Conservation (phyloP, 2,797 vertebrate genomes). For the Sebastes dallii region DNA sequence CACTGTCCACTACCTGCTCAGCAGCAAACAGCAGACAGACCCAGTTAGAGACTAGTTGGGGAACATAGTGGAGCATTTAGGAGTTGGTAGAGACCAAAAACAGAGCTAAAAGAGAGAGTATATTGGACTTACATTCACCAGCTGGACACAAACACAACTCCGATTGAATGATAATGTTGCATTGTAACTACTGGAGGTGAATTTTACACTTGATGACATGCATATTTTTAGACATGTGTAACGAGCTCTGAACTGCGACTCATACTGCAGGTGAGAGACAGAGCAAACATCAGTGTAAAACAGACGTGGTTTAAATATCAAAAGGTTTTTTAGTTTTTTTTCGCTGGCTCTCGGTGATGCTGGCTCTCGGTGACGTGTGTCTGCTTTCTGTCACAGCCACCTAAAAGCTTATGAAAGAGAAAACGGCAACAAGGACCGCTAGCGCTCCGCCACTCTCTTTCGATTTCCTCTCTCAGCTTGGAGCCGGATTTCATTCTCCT, state of each 20-base stretch:
- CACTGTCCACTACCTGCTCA: background rate
- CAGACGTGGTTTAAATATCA: background rate
- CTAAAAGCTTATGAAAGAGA: conserved; percentile 27
- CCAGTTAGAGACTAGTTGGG: background rate
- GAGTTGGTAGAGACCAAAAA: too few species aligned
- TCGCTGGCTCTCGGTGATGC: conserved; percentile 4
- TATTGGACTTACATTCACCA: background rate
- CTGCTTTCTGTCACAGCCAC: conserved; percentile 53
- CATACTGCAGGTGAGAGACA: background rate
- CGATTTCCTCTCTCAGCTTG: background rate
- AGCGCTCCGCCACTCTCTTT: background rate
- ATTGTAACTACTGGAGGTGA: background rate
- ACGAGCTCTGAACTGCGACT: background rate
- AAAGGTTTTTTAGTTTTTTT: conserved; percentile 1
- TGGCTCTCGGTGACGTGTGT: background rate
- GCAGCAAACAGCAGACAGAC: background rate
- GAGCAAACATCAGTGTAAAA: background rate
- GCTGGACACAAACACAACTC: background rate
- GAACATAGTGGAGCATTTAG: background rate
- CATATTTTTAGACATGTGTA: background rate
- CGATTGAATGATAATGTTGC: background rate
- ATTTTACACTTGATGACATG: background rate
- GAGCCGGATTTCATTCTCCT: background rate
- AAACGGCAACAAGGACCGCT: background rate
- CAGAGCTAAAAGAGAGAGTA: background rate